A percentile compares a stretch with the other conserved stretches of the same genome.
Conservation (phyloP, 2,888 invertebrate genomes). For the Drosophila prolongata region DNA sequence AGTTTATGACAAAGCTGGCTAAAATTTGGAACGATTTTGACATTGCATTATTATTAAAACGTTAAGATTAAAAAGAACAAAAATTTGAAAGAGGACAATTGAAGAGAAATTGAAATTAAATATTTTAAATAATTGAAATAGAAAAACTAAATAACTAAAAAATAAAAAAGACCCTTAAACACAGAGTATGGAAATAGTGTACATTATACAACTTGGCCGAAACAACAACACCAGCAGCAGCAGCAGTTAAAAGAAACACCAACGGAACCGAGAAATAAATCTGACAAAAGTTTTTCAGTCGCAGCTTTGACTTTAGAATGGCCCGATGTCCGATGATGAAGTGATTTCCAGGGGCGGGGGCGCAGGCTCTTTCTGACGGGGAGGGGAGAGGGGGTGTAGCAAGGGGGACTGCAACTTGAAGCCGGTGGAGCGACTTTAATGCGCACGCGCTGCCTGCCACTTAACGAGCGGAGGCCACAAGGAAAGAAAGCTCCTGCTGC, state of each 20-base stretch:
- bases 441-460: conserved; percentile 79
- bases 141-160: neutral
- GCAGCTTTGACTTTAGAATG: conserved; percentile 72
- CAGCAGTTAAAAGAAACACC: conserved; percentile 19
- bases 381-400: neutral
- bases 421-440: conserved; percentile 59
- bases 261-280: conserved; percentile 59
- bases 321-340: conserved; percentile 65
- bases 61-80: too few relatives aligned
- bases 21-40: too few relatives aligned
- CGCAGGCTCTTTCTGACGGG: conserved; percentile 1
- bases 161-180: neutral
- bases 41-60: too few relatives aligned
- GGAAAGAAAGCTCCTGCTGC: conserved; percentile 66
- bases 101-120: too few relatives aligned
- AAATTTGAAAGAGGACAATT: too few relatives aligned
- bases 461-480: conserved; percentile 66
- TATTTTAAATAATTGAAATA: too few relatives aligned
- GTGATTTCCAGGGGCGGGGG: conserved; percentile 59
- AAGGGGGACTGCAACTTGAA: conserved; percentile 40
- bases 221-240: conserved; percentile 13
- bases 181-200: neutral
- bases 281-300: conserved; percentile 70
- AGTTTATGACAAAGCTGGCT: too few relatives aligned
- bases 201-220: conserved; percentile 42